Evolutionary conservation across 2,888 invertebrate genomes (phyloP).

Genomic region (Dascillus cervinus): DNA sequence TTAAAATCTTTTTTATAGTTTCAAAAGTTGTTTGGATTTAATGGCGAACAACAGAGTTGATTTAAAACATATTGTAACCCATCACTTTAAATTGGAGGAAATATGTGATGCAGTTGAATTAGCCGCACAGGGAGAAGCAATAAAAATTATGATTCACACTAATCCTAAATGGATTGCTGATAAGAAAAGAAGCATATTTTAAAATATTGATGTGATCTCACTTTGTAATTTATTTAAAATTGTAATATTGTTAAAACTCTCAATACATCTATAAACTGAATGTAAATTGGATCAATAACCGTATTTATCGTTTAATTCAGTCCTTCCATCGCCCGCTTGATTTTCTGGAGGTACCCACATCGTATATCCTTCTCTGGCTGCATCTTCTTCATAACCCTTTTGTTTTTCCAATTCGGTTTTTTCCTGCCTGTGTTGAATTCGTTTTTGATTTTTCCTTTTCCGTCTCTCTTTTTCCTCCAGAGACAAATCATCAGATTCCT

Average conservation of each 20-base stretch:
- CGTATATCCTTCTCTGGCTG: slow-evolving; percentile 56
- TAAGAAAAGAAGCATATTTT: too few relatives aligned
- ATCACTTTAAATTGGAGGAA: neutral
- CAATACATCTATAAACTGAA: too few relatives aligned
- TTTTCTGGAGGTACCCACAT: slow-evolving; percentile 71
- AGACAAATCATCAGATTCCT: slow-evolving; percentile 12
- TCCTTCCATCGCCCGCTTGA: slow-evolving; percentile 72
- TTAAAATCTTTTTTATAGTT: neutral
- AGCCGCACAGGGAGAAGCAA: neutral
- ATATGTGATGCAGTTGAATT: neutral
- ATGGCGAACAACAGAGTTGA: neutral
- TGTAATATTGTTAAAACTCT: too few relatives aligned
- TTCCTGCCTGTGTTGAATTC: slow-evolving; percentile 32
- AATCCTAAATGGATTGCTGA: neutral
- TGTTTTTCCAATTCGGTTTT: slow-evolving; percentile 27
- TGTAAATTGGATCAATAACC: slow-evolving; percentile 56
- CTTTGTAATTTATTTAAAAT: too few relatives aligned
- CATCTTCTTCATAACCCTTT: slow-evolving; percentile 41
- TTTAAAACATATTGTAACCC: neutral
- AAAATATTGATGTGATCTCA: too few relatives aligned
- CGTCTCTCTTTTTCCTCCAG: slow-evolving; percentile 18
- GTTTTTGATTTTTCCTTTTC: slow-evolving; percentile 31
- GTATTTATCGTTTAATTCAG: slow-evolving; percentile 66
- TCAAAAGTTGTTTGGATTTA: neutral
- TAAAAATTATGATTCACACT: neutral